Conservation (phyloP, 2,888 invertebrate species). For the Griposia aprilina region DNA sequence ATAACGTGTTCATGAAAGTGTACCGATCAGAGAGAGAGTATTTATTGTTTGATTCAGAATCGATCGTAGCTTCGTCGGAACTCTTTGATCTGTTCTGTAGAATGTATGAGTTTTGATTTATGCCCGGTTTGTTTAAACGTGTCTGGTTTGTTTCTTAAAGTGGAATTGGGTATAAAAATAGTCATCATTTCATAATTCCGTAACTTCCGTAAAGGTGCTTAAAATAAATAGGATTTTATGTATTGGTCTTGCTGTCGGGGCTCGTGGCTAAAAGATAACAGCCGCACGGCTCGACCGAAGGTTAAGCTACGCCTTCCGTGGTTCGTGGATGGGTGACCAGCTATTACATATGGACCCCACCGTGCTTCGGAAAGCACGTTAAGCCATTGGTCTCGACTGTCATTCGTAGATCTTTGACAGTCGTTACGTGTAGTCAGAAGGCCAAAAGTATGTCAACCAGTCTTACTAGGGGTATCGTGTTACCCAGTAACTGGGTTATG, state of each 20-base stretch:
- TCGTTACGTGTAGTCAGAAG: too few relatives aligned
- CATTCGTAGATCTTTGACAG: background rate
- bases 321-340: background rate
- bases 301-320: background rate
- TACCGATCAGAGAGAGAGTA: slow-evolving; percentile 1
- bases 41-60: slow-evolving; percentile 21
- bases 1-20: slow-evolving; percentile 11
- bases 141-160: slow-evolving; percentile 32
- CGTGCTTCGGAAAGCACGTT: background rate
- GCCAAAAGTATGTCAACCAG: too few relatives aligned
- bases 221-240: background rate
- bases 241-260: background rate
- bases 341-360: background rate
- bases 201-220: too few relatives aligned
- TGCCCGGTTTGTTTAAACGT: slow-evolving; percentile 23
- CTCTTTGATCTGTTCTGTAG: slow-evolving; percentile 41
- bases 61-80: slow-evolving; percentile 1
- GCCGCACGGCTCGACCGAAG: background rate
- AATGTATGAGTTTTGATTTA: slow-evolving; percentile 33
- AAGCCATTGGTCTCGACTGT: background rate
- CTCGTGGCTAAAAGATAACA: background rate
- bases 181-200: background rate
- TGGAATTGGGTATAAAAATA: slow-evolving; percentile 1
- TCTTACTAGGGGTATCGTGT: background rate
- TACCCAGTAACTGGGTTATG: background rate